Percentiles rank a stretch among this genome's conserved stretches.
These are phyloP conservation scores for Formica exsecta DNA, from an alignment of 1,140 invertebrate species.

Conservation along the genomic window DNA sequence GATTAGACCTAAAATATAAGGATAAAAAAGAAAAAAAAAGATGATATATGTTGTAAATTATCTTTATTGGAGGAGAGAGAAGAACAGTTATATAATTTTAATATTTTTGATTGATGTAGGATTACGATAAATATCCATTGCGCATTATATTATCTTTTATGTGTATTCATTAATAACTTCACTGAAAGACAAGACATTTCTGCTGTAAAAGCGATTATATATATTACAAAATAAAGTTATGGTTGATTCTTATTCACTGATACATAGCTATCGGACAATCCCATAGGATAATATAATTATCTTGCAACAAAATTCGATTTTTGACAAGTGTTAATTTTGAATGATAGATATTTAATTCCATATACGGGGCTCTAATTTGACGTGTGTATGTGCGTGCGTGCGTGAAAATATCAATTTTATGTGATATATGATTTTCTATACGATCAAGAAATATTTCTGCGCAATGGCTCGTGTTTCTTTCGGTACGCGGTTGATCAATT, in stretches of 20 bases:
- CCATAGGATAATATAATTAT: not conserved
- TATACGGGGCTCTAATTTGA: not conserved
- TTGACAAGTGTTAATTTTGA: not conserved
- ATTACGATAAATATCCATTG: conserved; percentile 76
- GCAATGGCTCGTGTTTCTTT: not conserved
- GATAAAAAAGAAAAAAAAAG: conserved; percentile 51
- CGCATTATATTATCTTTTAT: conserved; percentile 80
- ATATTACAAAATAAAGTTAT: conserved; percentile 80
- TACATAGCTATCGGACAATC: not conserved
- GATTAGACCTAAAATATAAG: conserved; percentile 75
- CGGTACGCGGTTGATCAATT: conserved; percentile 7
- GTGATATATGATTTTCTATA: too few relatives aligned
- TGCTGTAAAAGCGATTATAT: conserved; percentile 81
- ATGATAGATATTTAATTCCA: not conserved
- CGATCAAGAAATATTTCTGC: too few relatives aligned
- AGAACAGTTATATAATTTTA: conserved; percentile 76
- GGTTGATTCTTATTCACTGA: conserved; percentile 76
- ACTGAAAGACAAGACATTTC: conserved; percentile 73
- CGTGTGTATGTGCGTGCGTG: too few relatives aligned
- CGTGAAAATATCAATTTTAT: too few relatives aligned
- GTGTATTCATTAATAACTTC: conserved; percentile 79
- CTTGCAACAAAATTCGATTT: not conserved
- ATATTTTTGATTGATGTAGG: conserved; percentile 80
- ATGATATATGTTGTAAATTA: conserved; percentile 80
- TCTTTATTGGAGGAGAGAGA: conserved; percentile 69